Evolutionary conservation across 2,888 invertebrate genomes (phyloP).

Genomic region (Tupiocoris notatus): DNA sequence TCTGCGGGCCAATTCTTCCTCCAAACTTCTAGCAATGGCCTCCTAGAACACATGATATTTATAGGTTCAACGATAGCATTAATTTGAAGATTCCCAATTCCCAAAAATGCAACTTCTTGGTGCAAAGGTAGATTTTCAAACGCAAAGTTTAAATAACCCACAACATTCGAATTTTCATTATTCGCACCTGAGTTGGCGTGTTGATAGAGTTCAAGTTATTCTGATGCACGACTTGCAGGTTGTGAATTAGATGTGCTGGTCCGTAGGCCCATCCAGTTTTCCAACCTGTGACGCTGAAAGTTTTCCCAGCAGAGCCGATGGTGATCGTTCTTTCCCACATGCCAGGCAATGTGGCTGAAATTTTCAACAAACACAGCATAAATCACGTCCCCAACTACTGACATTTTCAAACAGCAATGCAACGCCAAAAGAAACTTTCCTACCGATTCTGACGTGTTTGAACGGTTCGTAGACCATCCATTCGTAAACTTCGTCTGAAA

Average conservation of each 20-base stretch:
- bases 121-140: too few species aligned
- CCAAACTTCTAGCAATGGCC: conserved; percentile 86
- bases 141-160: too few species aligned
- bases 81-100: too few species aligned
- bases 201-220: conserved; percentile 93
- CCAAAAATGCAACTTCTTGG: too few species aligned
- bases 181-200: conserved; percentile 76
- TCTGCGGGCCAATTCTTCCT: conserved; percentile 71
- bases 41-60: conserved; percentile 70
- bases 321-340: conserved; percentile 99
- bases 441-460: conserved; percentile 87
- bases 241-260: conserved; percentile 73
- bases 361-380: neutral
- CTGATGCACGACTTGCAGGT: conserved; percentile 86
- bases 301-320: conserved; percentile 96
- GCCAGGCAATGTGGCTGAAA: conserved; percentile 78
- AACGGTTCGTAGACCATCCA: conserved; percentile 87
- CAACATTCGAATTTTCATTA: neutral
- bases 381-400: neutral
- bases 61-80: too few species aligned
- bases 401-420: too few species aligned
- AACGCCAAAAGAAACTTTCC: too few species aligned
- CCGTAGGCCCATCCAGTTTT: conserved; percentile 96
- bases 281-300: conserved; percentile 97
- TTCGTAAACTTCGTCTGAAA: conserved; percentile 98